Conservation (phyloP, 2,797 vertebrate species). For the Cygnus olor region DNA sequence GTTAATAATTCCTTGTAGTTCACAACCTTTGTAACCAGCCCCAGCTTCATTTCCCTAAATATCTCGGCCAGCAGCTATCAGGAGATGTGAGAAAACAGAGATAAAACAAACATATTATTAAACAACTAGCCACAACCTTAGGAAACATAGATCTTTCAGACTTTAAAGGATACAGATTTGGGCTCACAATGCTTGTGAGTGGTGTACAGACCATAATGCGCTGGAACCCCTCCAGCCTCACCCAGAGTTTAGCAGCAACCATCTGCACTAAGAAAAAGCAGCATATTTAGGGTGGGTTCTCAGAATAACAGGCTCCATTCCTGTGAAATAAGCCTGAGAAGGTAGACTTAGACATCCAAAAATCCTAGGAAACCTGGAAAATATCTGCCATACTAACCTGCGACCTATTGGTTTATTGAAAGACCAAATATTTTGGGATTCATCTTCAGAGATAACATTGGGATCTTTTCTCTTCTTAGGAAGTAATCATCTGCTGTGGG, state of each 20-base stretch:
- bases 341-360: not conserved
- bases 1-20: constrained; percentile 68
- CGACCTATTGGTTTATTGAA: not conserved
- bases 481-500: not conserved
- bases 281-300: accelerated
- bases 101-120: not conserved
- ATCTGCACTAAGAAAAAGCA: not conserved
- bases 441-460: not conserved
- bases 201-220: accelerated
- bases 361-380: not conserved
- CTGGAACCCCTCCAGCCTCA: not conserved
- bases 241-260: not conserved
- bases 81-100: constrained; percentile 20
- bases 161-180: not conserved
- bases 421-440: not conserved
- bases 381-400: not conserved
- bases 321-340: not conserved
- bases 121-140: not conserved
- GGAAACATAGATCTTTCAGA: not conserved
- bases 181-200: not conserved
- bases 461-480: not conserved
- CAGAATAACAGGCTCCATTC: not conserved
- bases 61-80: not conserved
- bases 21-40: constrained; percentile 51
- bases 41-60: not conserved